Percentiles rank a stretch among this genome's conserved stretches.
Conservation (phyloP, 2,113 vertebrate species). For the Pelusios castaneus region DNA sequence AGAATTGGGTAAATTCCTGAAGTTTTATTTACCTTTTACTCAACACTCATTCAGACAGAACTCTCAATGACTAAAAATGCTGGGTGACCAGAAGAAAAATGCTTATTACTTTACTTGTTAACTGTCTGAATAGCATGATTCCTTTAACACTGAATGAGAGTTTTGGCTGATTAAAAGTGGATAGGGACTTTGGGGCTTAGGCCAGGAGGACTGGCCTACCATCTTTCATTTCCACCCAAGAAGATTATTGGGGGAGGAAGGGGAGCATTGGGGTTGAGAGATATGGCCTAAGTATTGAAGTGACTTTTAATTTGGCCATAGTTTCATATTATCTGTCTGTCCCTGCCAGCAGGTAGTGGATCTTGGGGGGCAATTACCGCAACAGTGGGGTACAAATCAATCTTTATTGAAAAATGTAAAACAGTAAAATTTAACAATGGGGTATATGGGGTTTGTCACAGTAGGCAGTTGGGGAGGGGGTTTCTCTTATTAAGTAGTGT, state of each 20-base stretch:
- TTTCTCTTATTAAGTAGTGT: too few relatives aligned
- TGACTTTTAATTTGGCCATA: not conserved
- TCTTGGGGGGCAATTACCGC: too few relatives aligned
- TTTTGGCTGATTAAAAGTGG: not conserved
- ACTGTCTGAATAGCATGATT: not conserved
- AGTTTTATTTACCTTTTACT: not conserved
- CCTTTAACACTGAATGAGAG: not conserved
- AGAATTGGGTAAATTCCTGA: not conserved
- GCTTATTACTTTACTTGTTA: not conserved
- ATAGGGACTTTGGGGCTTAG: not conserved
- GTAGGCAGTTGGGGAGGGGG: too few relatives aligned
- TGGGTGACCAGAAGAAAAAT: not conserved
- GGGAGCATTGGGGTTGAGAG: not conserved
- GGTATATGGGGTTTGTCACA: too few relatives aligned
- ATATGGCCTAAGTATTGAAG: not conserved
- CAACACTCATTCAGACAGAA: not conserved
- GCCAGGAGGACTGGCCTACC: not conserved
- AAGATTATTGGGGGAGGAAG: not conserved
- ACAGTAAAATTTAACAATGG: too few relatives aligned
- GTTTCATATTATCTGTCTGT: not conserved
- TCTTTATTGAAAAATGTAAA: too few relatives aligned
- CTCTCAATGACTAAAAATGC: not conserved
- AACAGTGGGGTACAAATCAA: too few relatives aligned
- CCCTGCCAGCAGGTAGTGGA: too few relatives aligned
- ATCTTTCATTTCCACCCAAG: not conserved